Evolutionary conservation across 1,140 invertebrate species (phyloP), one percentile per base, ranked within the genome.

Genomic region (Drosophila arizonae): DNA sequence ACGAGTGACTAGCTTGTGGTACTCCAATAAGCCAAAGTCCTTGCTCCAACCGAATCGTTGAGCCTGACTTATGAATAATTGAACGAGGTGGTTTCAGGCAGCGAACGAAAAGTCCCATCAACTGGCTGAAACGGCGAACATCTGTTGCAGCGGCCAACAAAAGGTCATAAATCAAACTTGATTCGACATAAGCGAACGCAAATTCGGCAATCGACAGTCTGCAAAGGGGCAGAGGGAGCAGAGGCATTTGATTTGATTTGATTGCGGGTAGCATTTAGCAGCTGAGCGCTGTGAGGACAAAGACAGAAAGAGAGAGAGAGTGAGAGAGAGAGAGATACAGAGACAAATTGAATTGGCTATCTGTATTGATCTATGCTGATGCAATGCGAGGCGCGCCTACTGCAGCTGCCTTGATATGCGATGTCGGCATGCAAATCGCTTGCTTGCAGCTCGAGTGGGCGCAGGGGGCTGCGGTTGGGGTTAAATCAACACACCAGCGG

Each of bases 121-220:
- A 13, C 6, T 39, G 36, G 10, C 3, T 13, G 36, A 39, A 39
- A 39, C 36, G 11, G 36, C 10, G 36, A 39, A 2, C 36, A 39
- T 39, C 43, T 17, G 43, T 45, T 45, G 43, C 43, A 45, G 43
- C n/a, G 13, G 43, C 43, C 43, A 45, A 46, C 15, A 46, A 46
- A 46, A 17, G 43, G 43, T 46, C 43, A 46, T 46, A 46, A 46
- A 46, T 46, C 43, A 46, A 17, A 15, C 43, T 46, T 15, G 43
- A 46, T 46, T 46, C 15, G 15, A 2, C 15, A 46, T 46, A 46
- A 17, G 43, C 43, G 10, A 17, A 46, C 17, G 43, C 43, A 46
- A 46, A 46, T 46, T 17, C 43, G 43, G 43, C 43, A 17, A 46
- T 9, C 6, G 43, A 17, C 6, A 17, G 17, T 46, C 9, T 15